Base-by-base conservation (phyloP, 2,888 invertebrate species). In the Eledone cirrhosa region DNA sequence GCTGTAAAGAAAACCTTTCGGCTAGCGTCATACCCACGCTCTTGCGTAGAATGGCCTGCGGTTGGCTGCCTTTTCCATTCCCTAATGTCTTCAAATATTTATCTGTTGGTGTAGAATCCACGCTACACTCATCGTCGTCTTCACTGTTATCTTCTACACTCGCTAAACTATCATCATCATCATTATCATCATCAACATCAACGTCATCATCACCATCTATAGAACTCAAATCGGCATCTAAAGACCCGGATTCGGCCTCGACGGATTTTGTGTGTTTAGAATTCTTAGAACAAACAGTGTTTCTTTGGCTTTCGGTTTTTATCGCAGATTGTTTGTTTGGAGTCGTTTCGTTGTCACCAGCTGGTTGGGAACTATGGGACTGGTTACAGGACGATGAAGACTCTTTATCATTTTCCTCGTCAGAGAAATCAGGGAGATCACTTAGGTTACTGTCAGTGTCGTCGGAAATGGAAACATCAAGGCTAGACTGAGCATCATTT, bases 381-480 rank as follows among this genome's bases (percentile, higher is more conserved):
- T 41, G 41, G 41, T 41, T 41, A 11, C 8, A 5, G 41, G 11
- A 41, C 41, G 41, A 3, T 41, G 41, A 41, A 41, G 41, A 3
- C 41, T 41, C 41, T 41, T 41, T 41, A 41, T 11, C 41, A 11
- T 41, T 41, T 41, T 41, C 41, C 41, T 41, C 41, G 11, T 41
- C 41, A 41, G 41, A 41, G 41, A 41, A 41, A 41, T 41, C 41
- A 8, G 41, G 41, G 41, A 41, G 41, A 41, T 41, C 41, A 41
- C 41, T 41, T 41, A 41, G 41, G 41, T 41, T 41, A 41, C 41
- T 41, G 1, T 72, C 72, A 5, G 72, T 72, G 41, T 72, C 72
- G 22, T 72, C 72, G 33, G 72, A 72, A 33, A 72, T 72, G 41
- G 72, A 72, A 31, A 72, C 72, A 22, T 72, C 72, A 19, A 72